Evolutionary conservation across 2,888 invertebrate genomes (phyloP), one percentile per base, ranked within the genome.

Genomic region (Bombyx huttoni): DNA sequence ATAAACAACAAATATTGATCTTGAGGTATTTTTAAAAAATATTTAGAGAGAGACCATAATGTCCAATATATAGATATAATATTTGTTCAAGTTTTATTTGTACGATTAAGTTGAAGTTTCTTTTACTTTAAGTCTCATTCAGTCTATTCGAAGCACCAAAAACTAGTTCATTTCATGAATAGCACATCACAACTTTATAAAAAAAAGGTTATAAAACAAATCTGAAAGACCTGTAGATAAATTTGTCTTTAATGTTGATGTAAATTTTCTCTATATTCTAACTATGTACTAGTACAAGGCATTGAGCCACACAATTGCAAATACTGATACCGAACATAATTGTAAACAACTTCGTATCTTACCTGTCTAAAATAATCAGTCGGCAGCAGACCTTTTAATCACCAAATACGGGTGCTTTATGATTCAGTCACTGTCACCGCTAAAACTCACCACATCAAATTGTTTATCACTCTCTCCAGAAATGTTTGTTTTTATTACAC

Each of bases 401-500:
- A 40, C 33, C 48, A 49, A 53, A 54, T 51, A 49, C 47, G 12
- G 50, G 50, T 52, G 53, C 34, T 48, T 53, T 51, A 55, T 54
- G 34, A 54, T 67, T 68, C 67, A 58, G 55, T 56, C 50, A 62
- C 63, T 55, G 59, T 58, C 70, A 76, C 5, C 24, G 24, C 2
- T 24, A 24, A 1, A 24, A 24, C 73, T 60, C 35, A 64, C 57
- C 74, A 75, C 77, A 63, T 60, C 58, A 53, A 47, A 57, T 59
- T 63, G 59, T 65, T 63, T 58, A 60, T 63, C 70, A 68, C 61
- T 64, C 70, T 73, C 68, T 70, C 49, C 65, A 56, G 55, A 66
- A 75, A 63, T 72, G 73, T 73, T 81, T 83, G 83, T 85, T 86
- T 75, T 79, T 77, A 64, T 79, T 61, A 59, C 60, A 64, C 57